These are phyloP conservation scores for Meteorus colon DNA, from an alignment of 2,888 invertebrate genomes.

Conservation along the genomic window DNA sequence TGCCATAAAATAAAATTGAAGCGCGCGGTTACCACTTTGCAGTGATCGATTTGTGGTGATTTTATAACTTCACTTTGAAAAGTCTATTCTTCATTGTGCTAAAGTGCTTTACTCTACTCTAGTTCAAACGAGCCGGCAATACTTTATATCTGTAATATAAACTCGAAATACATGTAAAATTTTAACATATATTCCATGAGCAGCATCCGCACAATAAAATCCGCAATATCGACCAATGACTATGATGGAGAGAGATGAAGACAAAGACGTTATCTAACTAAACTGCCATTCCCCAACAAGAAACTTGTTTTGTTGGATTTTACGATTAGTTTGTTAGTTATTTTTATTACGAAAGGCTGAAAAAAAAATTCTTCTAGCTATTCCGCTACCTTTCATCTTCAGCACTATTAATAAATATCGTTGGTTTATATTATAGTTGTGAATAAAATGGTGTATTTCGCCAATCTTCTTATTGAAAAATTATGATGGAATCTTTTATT, in stretches of 20 bases:
- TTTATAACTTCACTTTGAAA: slow-evolving; percentile 65
- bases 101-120: slow-evolving; percentile 35
- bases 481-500: background rate
- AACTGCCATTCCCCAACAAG: slow-evolving; percentile 44
- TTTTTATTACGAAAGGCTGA: background rate
- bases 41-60: slow-evolving; percentile 72
- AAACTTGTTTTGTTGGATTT: slow-evolving; percentile 50
- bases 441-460: background rate
- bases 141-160: slow-evolving; percentile 64
- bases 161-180: slow-evolving; percentile 57
- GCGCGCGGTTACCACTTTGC: slow-evolving; percentile 63
- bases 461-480: background rate
- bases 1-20: slow-evolving; percentile 66
- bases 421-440: background rate
- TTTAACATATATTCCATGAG: slow-evolving; percentile 62
- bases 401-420: background rate
- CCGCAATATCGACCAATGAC: background rate
- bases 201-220: slow-evolving; percentile 21
- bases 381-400: background rate
- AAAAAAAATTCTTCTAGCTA: background rate
- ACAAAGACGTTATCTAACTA: slow-evolving; percentile 15
- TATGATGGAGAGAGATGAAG: slow-evolving; percentile 19
- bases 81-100: slow-evolving; percentile 40
- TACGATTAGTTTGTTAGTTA: slow-evolving; percentile 22
- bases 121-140: slow-evolving; percentile 70